phyloP scores from a whole-genome alignment of 1,140 invertebrate genomes.

The Drosophila nigrodunni region DNA sequence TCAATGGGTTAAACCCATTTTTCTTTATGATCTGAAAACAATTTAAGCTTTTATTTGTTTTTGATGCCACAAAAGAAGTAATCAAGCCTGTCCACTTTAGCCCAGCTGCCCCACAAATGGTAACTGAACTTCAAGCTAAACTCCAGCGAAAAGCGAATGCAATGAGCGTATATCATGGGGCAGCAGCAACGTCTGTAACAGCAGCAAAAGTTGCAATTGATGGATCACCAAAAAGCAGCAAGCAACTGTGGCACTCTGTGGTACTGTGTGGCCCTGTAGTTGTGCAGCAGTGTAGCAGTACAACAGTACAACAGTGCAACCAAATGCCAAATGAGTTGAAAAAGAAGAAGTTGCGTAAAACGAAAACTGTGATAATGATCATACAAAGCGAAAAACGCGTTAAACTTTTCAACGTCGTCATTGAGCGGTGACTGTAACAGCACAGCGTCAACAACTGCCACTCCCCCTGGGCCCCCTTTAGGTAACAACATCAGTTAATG shows the following conservation, averaged over 20 bases:
- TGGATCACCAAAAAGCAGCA: constrained; percentile 77
- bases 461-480: constrained; percentile 25
- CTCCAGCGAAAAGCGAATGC: constrained; percentile 61
- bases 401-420: constrained; percentile 80
- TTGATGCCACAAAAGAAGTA: constrained; percentile 75
- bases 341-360: constrained; percentile 74
- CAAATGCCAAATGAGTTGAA: constrained; percentile 75
- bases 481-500: constrained; percentile 18
- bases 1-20: constrained; percentile 78
- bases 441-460: constrained; percentile 8
- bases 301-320: constrained; percentile 25
- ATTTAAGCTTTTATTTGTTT: constrained; percentile 83
- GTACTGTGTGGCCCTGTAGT: background rate
- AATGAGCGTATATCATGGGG: constrained; percentile 75
- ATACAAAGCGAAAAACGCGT: constrained; percentile 82
- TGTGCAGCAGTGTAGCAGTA: too few species aligned
- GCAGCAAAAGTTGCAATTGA: constrained; percentile 70
- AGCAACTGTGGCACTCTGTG: constrained; percentile 16
- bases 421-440: constrained; percentile 47
- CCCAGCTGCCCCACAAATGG: constrained; percentile 49
- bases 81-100: constrained; percentile 46
- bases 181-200: constrained; percentile 18
- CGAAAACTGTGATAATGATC: constrained; percentile 79
- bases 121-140: constrained; percentile 44
- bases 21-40: constrained; percentile 82